These are phyloP conservation scores for Campylorhamphus procurvoides DNA, from an alignment of 2,113 vertebrate species.

Conservation along the genomic window DNA sequence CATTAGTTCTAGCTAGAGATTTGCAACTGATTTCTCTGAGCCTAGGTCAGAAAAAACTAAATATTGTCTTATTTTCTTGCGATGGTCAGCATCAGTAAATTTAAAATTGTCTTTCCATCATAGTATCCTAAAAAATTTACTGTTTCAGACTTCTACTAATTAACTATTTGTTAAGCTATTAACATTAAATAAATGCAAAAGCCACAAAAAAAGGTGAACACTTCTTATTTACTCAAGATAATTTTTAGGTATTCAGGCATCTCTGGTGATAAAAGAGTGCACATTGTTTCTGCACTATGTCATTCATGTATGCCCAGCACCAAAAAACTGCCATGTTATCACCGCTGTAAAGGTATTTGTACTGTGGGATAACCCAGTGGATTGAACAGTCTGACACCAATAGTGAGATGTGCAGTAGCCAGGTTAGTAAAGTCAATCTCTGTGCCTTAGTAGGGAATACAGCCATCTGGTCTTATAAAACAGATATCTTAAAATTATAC, in stretches of 20 bases:
- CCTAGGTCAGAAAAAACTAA: background rate
- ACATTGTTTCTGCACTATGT: background rate
- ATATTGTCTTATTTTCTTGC: background rate
- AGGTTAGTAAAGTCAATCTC: background rate
- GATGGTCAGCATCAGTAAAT: background rate
- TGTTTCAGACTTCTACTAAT: background rate
- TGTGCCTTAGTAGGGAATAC: background rate
- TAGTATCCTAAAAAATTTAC: background rate
- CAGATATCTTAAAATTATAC: background rate
- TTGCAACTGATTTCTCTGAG: background rate
- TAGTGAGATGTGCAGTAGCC: background rate
- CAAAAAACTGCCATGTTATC: background rate
- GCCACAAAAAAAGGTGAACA: background rate
- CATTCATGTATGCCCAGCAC: background rate
- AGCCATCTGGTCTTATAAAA: background rate
- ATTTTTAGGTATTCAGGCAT: background rate
- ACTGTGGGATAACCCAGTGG: background rate
- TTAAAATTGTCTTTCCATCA: background rate
- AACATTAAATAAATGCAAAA: background rate
- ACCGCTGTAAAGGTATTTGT: background rate
- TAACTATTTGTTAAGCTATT: background rate
- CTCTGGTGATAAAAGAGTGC: background rate
- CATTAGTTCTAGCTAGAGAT: background rate
- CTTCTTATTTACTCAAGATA: slow-evolving; percentile 7
- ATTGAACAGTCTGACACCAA: background rate